A percentile compares a stretch with the other conserved stretches of the same genome.
phyloP scores from a whole-genome alignment of 1,140 invertebrate genomes.

The Brachionus paranguensis region DNA sequence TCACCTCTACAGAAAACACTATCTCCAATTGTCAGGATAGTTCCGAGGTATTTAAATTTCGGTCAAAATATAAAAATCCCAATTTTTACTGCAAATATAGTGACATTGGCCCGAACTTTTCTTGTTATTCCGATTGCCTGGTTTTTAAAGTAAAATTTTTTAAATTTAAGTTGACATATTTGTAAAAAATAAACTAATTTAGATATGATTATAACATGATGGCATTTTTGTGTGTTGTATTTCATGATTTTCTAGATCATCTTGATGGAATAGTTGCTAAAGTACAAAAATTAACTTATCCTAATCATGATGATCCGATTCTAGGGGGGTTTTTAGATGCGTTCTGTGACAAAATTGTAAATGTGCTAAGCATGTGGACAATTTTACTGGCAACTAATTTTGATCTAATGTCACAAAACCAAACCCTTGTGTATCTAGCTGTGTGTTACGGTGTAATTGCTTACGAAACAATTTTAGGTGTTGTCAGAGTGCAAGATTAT shows the following conservation, averaged over 20 bases:
- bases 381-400: conserved; percentile 48
- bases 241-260: conserved; percentile 49
- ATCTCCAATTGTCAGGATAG: not conserved
- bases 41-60: conserved; percentile 18
- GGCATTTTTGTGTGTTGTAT: conserved; percentile 44
- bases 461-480: conserved; percentile 48
- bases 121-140: conserved; percentile 46
- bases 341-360: conserved; percentile 51
- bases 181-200: not conserved
- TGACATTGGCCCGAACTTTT: conserved; percentile 45
- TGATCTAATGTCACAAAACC: conserved; percentile 42
- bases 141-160: conserved; percentile 45
- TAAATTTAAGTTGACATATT: not conserved
- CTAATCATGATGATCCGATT: conserved; percentile 46
- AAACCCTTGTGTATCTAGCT: conserved; percentile 42
- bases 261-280: conserved; percentile 49
- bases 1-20: conserved; percentile 15
- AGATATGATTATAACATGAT: conserved; percentile 44
- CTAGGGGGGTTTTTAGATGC: conserved; percentile 50
- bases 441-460: conserved; percentile 45
- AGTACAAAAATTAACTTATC: conserved; percentile 45
- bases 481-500: conserved; percentile 51
- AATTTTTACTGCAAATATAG: conserved; percentile 47
- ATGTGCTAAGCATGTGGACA: conserved; percentile 48
- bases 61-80: conserved; percentile 3